Conservation (phyloP, 1,140 invertebrate species). For the Mamestra configurata region DNA sequence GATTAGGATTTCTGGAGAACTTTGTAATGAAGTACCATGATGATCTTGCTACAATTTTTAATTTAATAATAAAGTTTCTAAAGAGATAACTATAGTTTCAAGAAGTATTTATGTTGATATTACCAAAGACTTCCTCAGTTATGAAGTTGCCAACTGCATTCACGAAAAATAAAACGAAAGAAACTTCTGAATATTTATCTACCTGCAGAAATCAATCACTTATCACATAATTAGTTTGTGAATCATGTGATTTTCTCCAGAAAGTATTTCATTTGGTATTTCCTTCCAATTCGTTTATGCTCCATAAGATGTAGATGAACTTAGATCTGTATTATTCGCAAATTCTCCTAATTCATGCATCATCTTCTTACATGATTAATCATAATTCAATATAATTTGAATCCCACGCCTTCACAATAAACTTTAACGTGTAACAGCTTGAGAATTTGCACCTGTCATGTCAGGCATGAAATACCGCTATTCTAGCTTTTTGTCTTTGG, state of each 20-base stretch:
- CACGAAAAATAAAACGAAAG: background rate
- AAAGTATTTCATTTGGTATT: background rate
- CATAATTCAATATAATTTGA: conserved; percentile 31
- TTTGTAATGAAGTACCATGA: background rate
- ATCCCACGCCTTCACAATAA: conserved; percentile 19
- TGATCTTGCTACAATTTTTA: background rate
- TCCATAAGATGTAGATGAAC: background rate
- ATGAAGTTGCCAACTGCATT: no score
- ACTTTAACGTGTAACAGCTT: conserved; percentile 21
- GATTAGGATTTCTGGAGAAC: background rate
- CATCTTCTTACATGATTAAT: conserved; percentile 19
- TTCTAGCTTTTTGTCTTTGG: conserved; percentile 1
- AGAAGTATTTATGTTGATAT: no score
- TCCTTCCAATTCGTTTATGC: background rate
- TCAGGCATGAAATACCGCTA: conserved; percentile 6
- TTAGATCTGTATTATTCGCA: background rate
- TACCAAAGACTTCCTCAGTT: no score
- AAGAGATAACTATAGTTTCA: no score
- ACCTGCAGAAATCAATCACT: conserved; percentile 4
- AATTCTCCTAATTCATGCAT: conserved; percentile 33
- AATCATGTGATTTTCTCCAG: background rate
- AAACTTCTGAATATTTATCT: background rate
- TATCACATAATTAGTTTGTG: background rate
- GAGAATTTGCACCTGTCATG: conserved; percentile 29
- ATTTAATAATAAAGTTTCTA: no score